These are phyloP conservation scores for Rapana venosa DNA, from an alignment of 2,888 invertebrate genomes.

Conservation along the genomic window DNA sequence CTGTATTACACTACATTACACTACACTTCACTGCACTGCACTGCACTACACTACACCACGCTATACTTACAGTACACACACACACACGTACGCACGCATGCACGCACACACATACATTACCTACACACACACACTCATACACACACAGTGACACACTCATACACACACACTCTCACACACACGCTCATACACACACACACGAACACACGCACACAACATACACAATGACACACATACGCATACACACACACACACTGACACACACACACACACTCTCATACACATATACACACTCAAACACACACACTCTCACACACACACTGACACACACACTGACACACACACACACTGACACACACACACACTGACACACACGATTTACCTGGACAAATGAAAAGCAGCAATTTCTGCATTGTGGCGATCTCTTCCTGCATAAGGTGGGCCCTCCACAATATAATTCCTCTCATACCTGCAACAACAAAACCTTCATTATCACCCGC, in stretches of 20 bases:
- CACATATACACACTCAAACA: background rate
- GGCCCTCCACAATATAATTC: slow-evolving; percentile 87
- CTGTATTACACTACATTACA: too few species aligned
- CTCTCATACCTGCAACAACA: slow-evolving; percentile 80
- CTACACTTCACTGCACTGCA: too few species aligned
- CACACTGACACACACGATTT: background rate
- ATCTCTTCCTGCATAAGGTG: slow-evolving; percentile 93
- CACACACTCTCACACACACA: background rate
- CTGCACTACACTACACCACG: too few species aligned
- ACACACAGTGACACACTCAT: background rate
- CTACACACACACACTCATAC: background rate
- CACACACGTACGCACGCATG: background rate
- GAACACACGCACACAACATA: background rate
- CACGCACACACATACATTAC: slow-evolving; percentile 3
- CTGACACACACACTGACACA: slow-evolving; percentile 12
- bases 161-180: background rate
- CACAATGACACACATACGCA: background rate
- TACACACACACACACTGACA: background rate
- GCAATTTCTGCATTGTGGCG: slow-evolving; percentile 94
- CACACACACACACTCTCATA: background rate
- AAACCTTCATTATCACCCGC: background rate
- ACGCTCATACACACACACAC: background rate
- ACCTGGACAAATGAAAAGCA: slow-evolving; percentile 90
- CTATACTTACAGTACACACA: background rate
- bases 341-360: background rate